These are phyloP conservation scores for Anisognathus igniventris DNA, from an alignment of 2,797 vertebrate genomes.

Conservation along the genomic window DNA sequence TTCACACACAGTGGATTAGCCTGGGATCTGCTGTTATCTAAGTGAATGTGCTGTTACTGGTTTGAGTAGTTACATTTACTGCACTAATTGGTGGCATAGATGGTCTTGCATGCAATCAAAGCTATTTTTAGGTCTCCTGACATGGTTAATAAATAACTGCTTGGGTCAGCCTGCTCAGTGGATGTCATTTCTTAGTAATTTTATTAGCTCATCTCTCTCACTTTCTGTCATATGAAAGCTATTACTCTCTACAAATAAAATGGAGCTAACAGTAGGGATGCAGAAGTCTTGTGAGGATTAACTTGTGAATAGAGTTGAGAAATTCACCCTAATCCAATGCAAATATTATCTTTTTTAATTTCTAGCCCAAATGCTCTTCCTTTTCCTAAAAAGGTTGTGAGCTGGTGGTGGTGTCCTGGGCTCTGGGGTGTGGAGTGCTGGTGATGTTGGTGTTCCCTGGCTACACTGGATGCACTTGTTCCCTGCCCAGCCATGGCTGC, in stretches of 20 bases:
- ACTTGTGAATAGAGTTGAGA: background rate
- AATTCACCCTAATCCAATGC: background rate
- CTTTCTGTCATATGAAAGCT: background rate
- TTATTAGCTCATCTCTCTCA: slow-evolving; percentile 1
- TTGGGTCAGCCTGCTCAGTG: background rate
- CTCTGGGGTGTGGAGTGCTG: background rate
- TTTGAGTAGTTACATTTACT: background rate
- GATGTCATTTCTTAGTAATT: slow-evolving; percentile 26
- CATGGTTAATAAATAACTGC: background rate
- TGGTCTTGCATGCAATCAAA: background rate
- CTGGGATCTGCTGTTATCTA: background rate
- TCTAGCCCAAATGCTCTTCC: background rate
- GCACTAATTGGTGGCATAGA: background rate
- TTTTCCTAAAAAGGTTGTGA: background rate
- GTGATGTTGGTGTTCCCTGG: accelerated
- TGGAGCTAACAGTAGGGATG: background rate
- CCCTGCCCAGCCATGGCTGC: background rate
- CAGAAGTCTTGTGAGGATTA: background rate
- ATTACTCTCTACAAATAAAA: background rate
- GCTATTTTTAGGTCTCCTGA: slow-evolving; percentile 12
- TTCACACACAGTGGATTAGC: background rate
- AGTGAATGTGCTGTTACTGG: background rate
- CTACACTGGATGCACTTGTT: background rate
- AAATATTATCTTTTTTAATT: background rate
- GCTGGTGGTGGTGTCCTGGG: accelerated